Evolutionary conservation across 2,113 vertebrate genomes (phyloP), one percentile per base, ranked within the genome.

Genomic region (Rhabdomys dilectus): DNA sequence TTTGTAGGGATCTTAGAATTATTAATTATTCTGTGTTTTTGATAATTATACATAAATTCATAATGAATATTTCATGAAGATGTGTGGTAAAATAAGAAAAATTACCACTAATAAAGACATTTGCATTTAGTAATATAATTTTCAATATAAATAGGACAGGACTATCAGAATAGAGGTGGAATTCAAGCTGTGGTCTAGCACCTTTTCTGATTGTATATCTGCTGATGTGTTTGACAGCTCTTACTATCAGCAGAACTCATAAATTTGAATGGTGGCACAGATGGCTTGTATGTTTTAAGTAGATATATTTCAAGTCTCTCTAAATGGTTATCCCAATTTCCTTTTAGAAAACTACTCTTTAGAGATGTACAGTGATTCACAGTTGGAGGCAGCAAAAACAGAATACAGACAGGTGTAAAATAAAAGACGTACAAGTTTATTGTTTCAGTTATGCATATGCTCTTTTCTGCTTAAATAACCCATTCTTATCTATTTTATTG

Each of bases 31-130:
- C 12, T 91, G 3, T 91, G 19, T 5, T 80, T 70, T 95, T 86
- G 72, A 92, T 90, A 7, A 48, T 39, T 94, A 19, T 89, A 53
- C 48, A 53, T 86, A 48, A 85, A 86, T 56, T 86, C 5, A 91
- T 86, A 87, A 85, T 56, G 31, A 31, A 26, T 92, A 42, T 87
- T 75, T 10, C 10, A 5, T 91, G 31, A 95, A 75, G 12, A 60
- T 78, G 56, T 2, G 0, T 97, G 24, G 22, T 95, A 78, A 96
- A 92, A 93, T 75, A 53, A 31, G 29, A 95, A 78, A 29, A 39
- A 84, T 36, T 3, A 42, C 7, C 17, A 80, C 13, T 58, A 45
- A 64, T 60, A 17, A 81, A 93, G 53, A 72, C 2, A 51, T 81
- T 92, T 84, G 19, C 17, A 2, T 80, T 87, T 89, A 48, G n/a